Evolutionary conservation across 2,888 invertebrate species (phyloP), one percentile per base, ranked within the genome.

Genomic region (Epirrhoe alternata): DNA sequence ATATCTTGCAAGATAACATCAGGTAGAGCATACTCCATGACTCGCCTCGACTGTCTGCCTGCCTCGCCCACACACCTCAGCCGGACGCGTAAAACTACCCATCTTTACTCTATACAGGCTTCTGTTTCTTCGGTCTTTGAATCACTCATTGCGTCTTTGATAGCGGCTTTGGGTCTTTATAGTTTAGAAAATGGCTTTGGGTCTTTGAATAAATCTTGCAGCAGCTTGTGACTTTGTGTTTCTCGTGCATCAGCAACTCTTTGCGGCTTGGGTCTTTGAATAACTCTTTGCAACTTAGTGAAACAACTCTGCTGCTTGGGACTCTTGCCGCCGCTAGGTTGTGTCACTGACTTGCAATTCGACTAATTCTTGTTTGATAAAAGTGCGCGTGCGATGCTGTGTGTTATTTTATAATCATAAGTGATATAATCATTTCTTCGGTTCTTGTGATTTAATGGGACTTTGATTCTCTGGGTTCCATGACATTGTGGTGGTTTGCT

Each of bases 11-110:
- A n/a, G n/a, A n/a, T n/a, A n/a, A n/a, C n/a, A n/a, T n/a, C 92
- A 92, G 93, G 92, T 92, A 97, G 98, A 95, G 97, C 98, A 85
- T 97, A 97, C 94, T 97, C 97, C 89, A 97, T 98, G 97, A 97
- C 97, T 85, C 96, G 98, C 80, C 95, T 98, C 94, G 98, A 98
- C 95, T 81, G 82, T 33, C 81, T 91, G 71, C 86, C 87, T 49
- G 83, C 80, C 74, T 77, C 87, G 71, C 89, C 88, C 5, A 80
- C 87, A 83, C 89, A 90, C 70, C 88, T 88, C 82, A 85, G 85
- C 87, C 81, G 89, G 82, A 85, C 82, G 67, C 89, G 89, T 89
- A 86, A 88, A 89, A 58, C 30, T 59, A 62, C 45, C 42, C 63
- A 62, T 73, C 6, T 12, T 5, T 5, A 74, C 68, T 69, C 66